Conservation (phyloP, 2,797 vertebrate genomes). For the Rhinatrema bivittatum region DNA sequence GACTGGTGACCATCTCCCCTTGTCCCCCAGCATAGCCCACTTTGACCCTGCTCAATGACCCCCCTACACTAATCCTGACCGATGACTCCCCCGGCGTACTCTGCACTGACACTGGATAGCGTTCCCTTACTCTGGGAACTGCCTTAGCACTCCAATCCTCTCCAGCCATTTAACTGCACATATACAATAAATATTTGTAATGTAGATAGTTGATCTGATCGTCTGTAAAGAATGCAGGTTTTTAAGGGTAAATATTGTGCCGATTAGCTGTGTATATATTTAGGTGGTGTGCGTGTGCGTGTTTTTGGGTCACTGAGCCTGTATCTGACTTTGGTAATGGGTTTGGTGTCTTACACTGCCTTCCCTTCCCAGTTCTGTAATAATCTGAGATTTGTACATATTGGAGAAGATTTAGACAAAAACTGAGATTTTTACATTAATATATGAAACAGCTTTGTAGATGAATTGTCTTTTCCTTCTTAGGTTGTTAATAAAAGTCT, state of each 20-base stretch:
- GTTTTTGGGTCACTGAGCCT: background rate
- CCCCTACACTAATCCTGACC: no score
- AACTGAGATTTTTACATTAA: conserved; percentile 80
- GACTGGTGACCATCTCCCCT: no score
- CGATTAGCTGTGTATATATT: background rate
- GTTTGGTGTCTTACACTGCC: conserved; percentile 53
- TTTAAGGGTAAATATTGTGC: background rate
- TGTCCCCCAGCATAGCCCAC: no score
- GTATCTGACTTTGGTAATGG: background rate
- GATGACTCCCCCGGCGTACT: no score
- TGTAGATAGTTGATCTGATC: background rate
- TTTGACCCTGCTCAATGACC: no score
- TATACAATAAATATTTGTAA: no score
- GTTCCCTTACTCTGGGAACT: no score
- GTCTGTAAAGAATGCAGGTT: background rate
- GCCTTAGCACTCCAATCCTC: no score
- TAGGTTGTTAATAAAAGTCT: conserved; percentile 43
- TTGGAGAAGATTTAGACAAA: conserved; percentile 44
- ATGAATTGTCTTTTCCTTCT: conserved; percentile 32
- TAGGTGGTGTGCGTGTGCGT: background rate
- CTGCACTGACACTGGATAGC: no score
- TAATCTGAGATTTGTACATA: conserved; percentile 79
- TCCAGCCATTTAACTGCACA: no score
- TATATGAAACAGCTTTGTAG: conserved; percentile 63
- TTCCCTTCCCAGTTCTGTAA: conserved; percentile 48